These are phyloP conservation scores for Drosophila diplacantha DNA, from an alignment of 2,888 invertebrate species.

Conservation along the genomic window DNA sequence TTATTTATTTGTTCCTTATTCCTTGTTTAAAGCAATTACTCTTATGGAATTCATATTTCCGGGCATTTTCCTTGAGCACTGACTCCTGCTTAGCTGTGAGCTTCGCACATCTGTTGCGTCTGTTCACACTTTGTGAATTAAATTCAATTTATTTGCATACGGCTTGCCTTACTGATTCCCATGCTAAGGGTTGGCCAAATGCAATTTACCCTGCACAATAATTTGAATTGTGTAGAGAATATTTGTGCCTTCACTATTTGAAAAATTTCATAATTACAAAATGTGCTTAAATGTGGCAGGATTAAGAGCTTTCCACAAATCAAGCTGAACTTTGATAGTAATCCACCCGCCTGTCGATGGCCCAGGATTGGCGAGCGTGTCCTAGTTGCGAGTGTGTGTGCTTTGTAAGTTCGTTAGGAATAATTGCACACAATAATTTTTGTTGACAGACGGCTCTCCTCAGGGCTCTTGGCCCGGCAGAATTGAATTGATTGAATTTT, in stretches of 20 bases:
- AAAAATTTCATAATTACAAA: neutral
- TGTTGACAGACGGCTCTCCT: slow-evolving; percentile 28
- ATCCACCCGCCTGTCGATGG: slow-evolving; percentile 13
- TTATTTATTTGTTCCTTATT: neutral
- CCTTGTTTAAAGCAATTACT: neutral
- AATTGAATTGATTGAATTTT: slow-evolving; percentile 43
- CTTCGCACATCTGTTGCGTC: slow-evolving; percentile 1
- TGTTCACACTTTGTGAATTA: slow-evolving; percentile 14
- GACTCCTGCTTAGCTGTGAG: slow-evolving; percentile 9
- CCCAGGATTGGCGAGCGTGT: neutral
- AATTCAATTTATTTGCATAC: slow-evolving; percentile 40
- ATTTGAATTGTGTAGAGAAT: neutral
- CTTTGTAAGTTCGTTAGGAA: slow-evolving; percentile 6
- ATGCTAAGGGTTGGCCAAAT: neutral
- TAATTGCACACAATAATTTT: slow-evolving; percentile 28
- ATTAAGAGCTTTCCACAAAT: slow-evolving; percentile 3
- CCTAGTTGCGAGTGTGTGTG: slow-evolving; percentile 5
- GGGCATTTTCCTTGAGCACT: neutral
- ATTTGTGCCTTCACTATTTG: neutral
- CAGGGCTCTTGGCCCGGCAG: slow-evolving; percentile 9
- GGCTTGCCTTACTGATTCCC: slow-evolving; percentile 12
- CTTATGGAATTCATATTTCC: neutral
- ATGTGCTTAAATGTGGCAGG: neutral
- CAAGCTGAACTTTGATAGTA: slow-evolving; percentile 1
- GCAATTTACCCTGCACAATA: slow-evolving; percentile 13